Evolutionary conservation across 2,888 invertebrate species (phyloP), one percentile per base, ranked within the genome.

Genomic region (Stenodema calcarata): DNA sequence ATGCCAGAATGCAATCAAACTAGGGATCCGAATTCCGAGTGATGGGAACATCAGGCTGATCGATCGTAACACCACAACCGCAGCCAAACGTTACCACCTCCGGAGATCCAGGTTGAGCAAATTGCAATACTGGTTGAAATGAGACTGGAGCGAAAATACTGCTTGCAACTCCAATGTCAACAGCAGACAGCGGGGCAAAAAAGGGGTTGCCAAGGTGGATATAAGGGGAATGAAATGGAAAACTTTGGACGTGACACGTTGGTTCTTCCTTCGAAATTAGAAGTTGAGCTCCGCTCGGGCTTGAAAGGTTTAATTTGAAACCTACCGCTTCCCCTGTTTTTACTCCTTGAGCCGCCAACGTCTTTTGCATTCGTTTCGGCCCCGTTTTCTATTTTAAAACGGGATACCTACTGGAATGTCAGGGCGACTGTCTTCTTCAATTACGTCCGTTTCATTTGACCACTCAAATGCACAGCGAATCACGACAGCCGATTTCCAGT

Each of bases 221-320:
- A n/a, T n/a, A 75, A 75, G 28, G 35, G 73, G 73, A 75, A 75
- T 41, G 41, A 41, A 41, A 41, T 35, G n/a, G 41, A 75, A 75
- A 75, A 41, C 73, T 75, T 75, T 75, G 73, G 73, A 41, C 41
- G 30, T 75, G 73, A 75, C 73, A 41, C 41, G 73, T 16, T n/a
- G 73, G 28, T 30, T 75, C 73, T 41, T 41, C 73, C 35, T 16
- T 18, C 73, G 73, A 75, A 41, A 35, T 62, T 23, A 62, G 35
- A 75, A 75, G 35, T 16, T 28, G 12, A 35, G 28, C 23, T 12
- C 73, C 73, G 18, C 35, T 75, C 73, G 73, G 30, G 18, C 27
- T 35, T 75, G 73, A 75, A 41, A 75, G 73, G 73, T 75, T 75
- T 75, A 75, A 75, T 75, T 75, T 75, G 73, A 75, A 75, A 75